Percentiles rank a stretch among this genome's conserved stretches.
These are phyloP conservation scores for Reinhardtius hippoglossoides DNA, from an alignment of 2,113 vertebrate species.

Conservation along the genomic window DNA sequence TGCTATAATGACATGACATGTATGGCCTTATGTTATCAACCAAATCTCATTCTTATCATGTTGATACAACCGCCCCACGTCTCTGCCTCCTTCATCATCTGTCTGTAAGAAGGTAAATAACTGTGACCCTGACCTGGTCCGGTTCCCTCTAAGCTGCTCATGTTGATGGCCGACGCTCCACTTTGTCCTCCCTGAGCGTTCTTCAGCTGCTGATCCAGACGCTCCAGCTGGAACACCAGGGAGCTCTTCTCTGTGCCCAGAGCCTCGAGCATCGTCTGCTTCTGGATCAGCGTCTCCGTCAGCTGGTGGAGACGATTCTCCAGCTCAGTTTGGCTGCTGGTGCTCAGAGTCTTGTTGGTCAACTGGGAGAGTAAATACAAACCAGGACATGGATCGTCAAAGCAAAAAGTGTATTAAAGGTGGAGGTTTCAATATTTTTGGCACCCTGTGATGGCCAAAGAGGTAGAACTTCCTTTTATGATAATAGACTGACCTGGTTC, in stretches of 20 bases:
- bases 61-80: no score
- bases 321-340: constrained; percentile 91
- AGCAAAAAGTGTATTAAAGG: neutral
- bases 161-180: constrained; percentile 88
- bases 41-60: no score
- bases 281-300: constrained; percentile 98
- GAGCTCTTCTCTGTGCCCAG: constrained; percentile 97
- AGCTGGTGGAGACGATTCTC: constrained; percentile 96
- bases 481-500: constrained; percentile 85
- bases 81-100: no score
- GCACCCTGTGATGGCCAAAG: neutral
- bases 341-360: constrained; percentile 95
- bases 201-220: constrained; percentile 92
- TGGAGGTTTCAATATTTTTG: neutral
- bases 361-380: constrained; percentile 78
- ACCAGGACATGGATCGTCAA: neutral
- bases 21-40: no score
- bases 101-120: no score
- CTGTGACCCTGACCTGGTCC: constrained; percentile 74
- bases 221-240: constrained; percentile 94
- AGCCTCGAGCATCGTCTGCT: constrained; percentile 98
- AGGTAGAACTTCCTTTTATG: neutral
- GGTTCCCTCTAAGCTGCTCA: constrained; percentile 86
- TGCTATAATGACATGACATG: no score
- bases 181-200: constrained; percentile 80